Percentiles rank a stretch among this genome's conserved stretches.
These are phyloP conservation scores for Drosophila mayaguana DNA, from an alignment of 2,888 invertebrate genomes.

Conservation along the genomic window DNA sequence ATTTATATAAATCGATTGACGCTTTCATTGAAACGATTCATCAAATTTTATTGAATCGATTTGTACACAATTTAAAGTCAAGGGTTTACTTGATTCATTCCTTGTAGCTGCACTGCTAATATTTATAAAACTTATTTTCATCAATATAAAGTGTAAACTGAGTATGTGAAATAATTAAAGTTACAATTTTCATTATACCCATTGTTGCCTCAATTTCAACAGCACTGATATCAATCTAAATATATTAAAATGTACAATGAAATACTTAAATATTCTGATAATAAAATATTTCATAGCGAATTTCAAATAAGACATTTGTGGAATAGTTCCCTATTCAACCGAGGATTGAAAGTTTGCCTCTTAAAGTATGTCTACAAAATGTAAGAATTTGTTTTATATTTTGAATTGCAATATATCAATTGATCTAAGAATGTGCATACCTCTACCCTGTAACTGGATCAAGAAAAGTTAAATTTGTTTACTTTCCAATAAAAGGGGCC, in stretches of 20 bases:
- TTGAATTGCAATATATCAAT: not conserved
- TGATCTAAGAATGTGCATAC: too few species aligned
- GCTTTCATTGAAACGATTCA: conserved; percentile 71
- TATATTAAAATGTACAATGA: conserved; percentile 36
- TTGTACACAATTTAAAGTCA: conserved; percentile 77
- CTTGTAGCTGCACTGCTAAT: conserved; percentile 83
- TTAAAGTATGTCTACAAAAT: not conserved
- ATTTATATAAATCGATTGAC: conserved; percentile 75
- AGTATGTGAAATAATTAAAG: conserved; percentile 80
- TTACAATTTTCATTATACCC: conserved; percentile 76
- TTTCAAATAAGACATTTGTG: conserved; percentile 18
- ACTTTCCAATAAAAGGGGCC: too few species aligned
- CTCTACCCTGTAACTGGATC: not conserved
- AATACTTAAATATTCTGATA: conserved; percentile 29
- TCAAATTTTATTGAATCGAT: conserved; percentile 64
- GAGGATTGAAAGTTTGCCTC: not conserved
- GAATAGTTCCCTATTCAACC: not conserved
- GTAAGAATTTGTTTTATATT: not conserved
- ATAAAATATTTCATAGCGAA: conserved; percentile 35
- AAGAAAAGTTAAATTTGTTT: not conserved
- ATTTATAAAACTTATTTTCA: conserved; percentile 77
- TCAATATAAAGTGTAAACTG: conserved; percentile 78
- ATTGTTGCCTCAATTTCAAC: conserved; percentile 57
- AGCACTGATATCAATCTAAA: conserved; percentile 46
- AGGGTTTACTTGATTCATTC: conserved; percentile 82